Base-by-base conservation (phyloP, 2,888 invertebrate species). In the Caenorhabditis sp. region DNA sequence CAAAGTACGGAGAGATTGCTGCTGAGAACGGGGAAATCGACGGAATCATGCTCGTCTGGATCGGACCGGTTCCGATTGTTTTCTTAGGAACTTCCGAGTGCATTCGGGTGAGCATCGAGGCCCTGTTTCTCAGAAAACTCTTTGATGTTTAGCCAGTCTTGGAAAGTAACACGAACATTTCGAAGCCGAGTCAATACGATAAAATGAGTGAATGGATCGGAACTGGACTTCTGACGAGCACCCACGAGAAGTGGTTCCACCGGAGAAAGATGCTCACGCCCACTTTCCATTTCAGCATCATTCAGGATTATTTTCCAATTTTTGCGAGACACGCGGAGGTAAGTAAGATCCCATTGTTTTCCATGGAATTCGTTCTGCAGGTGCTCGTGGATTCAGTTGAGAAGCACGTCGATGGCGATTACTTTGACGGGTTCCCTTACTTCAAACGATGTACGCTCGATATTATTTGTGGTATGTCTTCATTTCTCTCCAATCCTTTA, bases 401-500 rank as follows among this genome's bases (percentile, higher is more conserved):
- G 39, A 68, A 82, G n/a, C 81, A 84, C 30, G 80, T 78, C 2
- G 88, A 86, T 15, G 86, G 79, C 0, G 80, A 85, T 20, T 78
- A 80, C 9, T 89, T 91, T 66, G 90, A 92, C 82, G 88, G 91
- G 5, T 91, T 90, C 68, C 90, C 90, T 8, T 89, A 89, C 65
- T 88, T 91, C n/a, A 90, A 91, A 15, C 85, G 90, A 8, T 91
- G 91, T 82, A 90, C 92, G 1, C 85, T 92, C 52, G 92, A 92
- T 82, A 91, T 87, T 26, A 88, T 88, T 46, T 88, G 88, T 70
- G 86, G 86, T 84, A 30, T 20, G 77, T 20, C 48, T 46, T 17
- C 35, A 2, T 4, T 24, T 24, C 8, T 15, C 24, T 26, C 9
- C 22, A 20, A 27, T 35, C 26, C n/a, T 39, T 53, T 27, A n/a